Evolutionary conservation across 2,113 vertebrate species (phyloP), one percentile per base, ranked within the genome.

Genomic region (Cariama cristata): DNA sequence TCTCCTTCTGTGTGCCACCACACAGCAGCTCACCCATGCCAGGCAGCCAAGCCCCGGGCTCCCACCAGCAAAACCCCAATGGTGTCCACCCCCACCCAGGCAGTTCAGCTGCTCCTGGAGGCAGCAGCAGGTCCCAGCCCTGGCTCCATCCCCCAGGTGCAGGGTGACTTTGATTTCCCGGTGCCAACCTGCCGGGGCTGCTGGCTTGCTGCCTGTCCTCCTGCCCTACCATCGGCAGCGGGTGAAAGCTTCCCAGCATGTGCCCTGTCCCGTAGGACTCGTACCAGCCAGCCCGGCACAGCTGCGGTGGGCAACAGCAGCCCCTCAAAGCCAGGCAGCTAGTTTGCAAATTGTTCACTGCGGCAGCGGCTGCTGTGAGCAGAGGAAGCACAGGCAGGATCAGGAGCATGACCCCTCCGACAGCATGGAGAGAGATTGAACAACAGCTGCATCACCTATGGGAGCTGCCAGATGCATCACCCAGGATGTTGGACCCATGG

Each of bases 341-440:
- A 11, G 68, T 45, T 18, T n/a, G 47, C 33, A 26, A 79, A 45
- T 87, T n/a, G 68, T 59, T 68, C 63, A 68, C 69, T 4, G 10
- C 1, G 3, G 42, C 85, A 72, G 52, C 2, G 1, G 40, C 60
- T 71, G 53, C 62, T 6, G 2, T 3, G 27, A 71, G 30, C 1
- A 2, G 56, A 59, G 16, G 44, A 52, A 62, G n/a, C 40, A 23
- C 2, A 4, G 52, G 71, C 18, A 28, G 66, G 45, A 87, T 50
- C 32, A 5, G 33, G 27, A 75, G 32, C 44, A 20, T 0, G 2
- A 30, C 11, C 16, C 55, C 44, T 38, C 32, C 0, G 1, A 33
- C 32, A 45, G 33, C 27, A 44, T 0, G 2, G 60, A 42, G n/a
- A 15, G 10, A 30, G 24, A 17, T 47, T 49, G 20, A 22, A 52